Conservation (phyloP, 2,888 invertebrate species). For the Pollenia labialis region DNA sequence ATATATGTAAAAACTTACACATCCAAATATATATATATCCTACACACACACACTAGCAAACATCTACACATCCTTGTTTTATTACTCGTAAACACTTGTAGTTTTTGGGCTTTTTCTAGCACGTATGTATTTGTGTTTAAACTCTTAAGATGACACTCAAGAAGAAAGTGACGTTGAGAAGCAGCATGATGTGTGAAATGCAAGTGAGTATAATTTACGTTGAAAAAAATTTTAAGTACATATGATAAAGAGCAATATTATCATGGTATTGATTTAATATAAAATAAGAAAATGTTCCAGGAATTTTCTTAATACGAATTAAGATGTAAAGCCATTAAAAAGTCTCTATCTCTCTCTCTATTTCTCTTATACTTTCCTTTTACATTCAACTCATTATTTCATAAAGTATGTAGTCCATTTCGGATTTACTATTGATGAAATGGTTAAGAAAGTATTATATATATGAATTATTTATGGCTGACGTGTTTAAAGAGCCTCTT, state of each 20-base stretch:
- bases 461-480: not conserved
- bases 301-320: conserved; percentile 23
- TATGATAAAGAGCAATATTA: conserved; percentile 21
- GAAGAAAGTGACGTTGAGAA: conserved; percentile 21
- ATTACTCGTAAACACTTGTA: conserved; percentile 29
- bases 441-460: not conserved
- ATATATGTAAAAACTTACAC: conserved; percentile 42
- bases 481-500: not conserved
- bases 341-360: not conserved
- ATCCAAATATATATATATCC: conserved; percentile 1
- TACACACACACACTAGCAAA: not conserved
- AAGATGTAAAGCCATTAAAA: conserved; percentile 15
- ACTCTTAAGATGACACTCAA: conserved; percentile 49
- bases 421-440: not conserved
- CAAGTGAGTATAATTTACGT: conserved; percentile 51
- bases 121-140: conserved; percentile 45
- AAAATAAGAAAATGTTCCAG: conserved; percentile 12
- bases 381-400: not conserved
- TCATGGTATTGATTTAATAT: conserved; percentile 52
- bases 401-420: not conserved
- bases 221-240: conserved; percentile 23
- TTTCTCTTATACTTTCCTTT: not conserved
- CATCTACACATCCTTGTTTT: conserved; percentile 19
- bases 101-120: not conserved
- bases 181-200: conserved; percentile 48